Base-by-base conservation (phyloP, 2,797 vertebrate species). In the Aselliscus stoliczkanus region DNA sequence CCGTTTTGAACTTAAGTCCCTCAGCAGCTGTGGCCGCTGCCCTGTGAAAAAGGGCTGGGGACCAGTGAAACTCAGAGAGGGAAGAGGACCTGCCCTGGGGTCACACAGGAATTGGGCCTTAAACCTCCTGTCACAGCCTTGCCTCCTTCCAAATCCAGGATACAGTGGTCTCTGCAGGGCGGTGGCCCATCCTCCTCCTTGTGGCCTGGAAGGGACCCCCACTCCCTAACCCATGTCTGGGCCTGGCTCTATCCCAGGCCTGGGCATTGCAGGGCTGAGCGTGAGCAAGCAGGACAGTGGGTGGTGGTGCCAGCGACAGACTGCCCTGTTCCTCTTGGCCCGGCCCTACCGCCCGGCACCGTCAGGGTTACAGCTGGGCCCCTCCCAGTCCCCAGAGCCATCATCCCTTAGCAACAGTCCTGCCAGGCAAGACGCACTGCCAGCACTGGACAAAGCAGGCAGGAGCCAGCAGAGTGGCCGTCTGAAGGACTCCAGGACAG, bases 331-430 rank as follows among this genome's bases (percentile, higher is more conserved):
- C 47, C 29, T 44, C 27, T 60, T 20, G 25, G 83, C 65, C 18
- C 27, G 60, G 83, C 65, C 18, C 31, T 21, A 27, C 17, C n/a
- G 21, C 37, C 83, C 1, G 15, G 90, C 27, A 47, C 17, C 1
- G 47, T 23, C 14, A 84, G 84, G 65, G 88, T 95, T 92, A 96
- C 64, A 67, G 76, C 25, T 0, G 12, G 77, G 81, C 87, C 79
- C 77, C 92, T 86, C 95, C 96, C 93, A 6, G 73, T 56, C 87
- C 85, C 92, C 34, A 39, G 92, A 39, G 95, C 56, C 47, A 31
- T 31, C 0, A 29, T 58, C 70, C 82, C 96, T 60, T 95, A 94
- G 96, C 96, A 95, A 97, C 97, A 10, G 56, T 7, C 42, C 39
- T 25, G 31, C 88, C 4, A 17, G 7, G 62, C 60, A 94, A 69